A percentile compares a stretch with the other conserved stretches of the same genome.
phyloP scores from a whole-genome alignment of 2,113 vertebrate species.

The Dipodomys stephensi region DNA sequence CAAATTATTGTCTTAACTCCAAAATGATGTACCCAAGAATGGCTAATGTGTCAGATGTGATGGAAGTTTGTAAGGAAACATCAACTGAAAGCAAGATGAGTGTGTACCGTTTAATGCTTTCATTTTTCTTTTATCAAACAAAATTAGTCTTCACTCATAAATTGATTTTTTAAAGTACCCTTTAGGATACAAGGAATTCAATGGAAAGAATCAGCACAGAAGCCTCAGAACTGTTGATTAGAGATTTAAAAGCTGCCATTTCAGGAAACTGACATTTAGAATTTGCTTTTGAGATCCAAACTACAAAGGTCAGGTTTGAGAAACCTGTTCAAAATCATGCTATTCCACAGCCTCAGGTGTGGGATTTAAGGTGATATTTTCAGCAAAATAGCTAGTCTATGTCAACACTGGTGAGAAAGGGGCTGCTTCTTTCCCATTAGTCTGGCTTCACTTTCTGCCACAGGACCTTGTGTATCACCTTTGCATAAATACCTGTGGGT shows the following conservation, averaged over 20 bases:
- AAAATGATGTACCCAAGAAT: constrained; percentile 71
- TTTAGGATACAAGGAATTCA: constrained; percentile 4
- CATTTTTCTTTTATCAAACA: constrained; percentile 68
- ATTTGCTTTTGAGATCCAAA: constrained; percentile 49
- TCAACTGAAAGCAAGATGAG: constrained; percentile 32
- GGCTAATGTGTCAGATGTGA: constrained; percentile 51
- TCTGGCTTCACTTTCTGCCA: neutral
- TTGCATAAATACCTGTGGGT: no score
- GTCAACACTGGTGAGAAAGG: neutral
- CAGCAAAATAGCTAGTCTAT: neutral
- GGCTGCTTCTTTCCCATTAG: neutral
- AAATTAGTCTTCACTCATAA: constrained; percentile 59
- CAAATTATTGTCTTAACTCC: constrained; percentile 78
- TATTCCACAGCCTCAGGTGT: neutral
- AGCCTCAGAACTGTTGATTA: neutral
- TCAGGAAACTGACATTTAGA: constrained; percentile 55
- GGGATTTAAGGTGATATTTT: constrained; percentile 31
- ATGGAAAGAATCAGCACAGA: constrained; percentile 42
- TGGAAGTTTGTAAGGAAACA: constrained; percentile 39
- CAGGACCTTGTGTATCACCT: fast-evolving
- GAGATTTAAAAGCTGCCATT: constrained; percentile 40
- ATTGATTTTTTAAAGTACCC: constrained; percentile 47
- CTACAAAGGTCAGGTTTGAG: constrained; percentile 65
- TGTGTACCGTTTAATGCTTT: neutral
- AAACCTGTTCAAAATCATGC: constrained; percentile 1